Base-by-base conservation (phyloP, 2,113 vertebrate genomes). In the Crotalus viridis region DNA sequence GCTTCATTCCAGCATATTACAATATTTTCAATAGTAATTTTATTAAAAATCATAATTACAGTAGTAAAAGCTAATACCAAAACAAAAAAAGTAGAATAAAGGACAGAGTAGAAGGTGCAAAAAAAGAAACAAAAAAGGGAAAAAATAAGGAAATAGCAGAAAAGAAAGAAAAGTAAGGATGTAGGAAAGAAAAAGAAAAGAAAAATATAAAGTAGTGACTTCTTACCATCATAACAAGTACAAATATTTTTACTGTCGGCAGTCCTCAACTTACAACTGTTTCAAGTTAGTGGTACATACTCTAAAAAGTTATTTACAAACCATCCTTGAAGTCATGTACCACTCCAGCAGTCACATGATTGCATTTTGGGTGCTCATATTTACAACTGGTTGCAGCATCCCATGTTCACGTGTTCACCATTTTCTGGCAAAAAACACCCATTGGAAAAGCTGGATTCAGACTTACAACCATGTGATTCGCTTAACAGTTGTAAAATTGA, bases 1-100 rank as follows among this genome's bases (percentile, higher is more conserved):
- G 92, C 15, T 39, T 74, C n/a, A 12, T 0, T 0, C 22, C 21
- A 89, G 43, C 0, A 19, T 87, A 3, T 85, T 9, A 85, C 52
- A 61, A 43, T 85, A 33, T 8, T 4, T n/a, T 88, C 57, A 3
- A 39, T 39, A 0, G 26, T 10, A 46, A 28, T 28, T 21, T 46
- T 59, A 61, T 13, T 81, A 39, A 81, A 81, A 2, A 19, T 81
- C 7, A 6, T 39, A 39, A 81, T 39, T 81, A 33, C 69, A 81
- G 6, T 6, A 81, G 15, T 81, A 81, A 39, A 81, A 39, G 17
- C 69, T 81, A 9, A 81, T 69, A 81, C 17, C 9, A 28, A 81
- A 81, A 39, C 33, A 8, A 21, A 19, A 81, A 39, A 81, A 33
- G 28, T 17, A 7, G 33, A 81, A 81, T 21, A 81, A 81, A 74